Evolutionary conservation across 1,140 invertebrate genomes (phyloP).

Genomic region (Zeugodacus cucurbitae): DNA sequence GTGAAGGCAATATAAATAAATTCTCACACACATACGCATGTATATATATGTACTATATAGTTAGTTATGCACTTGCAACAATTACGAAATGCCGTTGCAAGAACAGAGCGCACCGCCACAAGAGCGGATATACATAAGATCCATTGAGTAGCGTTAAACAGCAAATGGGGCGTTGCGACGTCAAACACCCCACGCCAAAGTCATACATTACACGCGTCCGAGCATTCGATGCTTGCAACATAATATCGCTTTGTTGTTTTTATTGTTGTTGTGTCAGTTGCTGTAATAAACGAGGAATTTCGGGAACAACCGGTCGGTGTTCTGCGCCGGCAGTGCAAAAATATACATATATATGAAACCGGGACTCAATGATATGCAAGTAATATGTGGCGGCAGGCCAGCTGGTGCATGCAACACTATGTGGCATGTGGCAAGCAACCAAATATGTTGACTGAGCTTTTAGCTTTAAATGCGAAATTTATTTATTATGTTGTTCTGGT

Average conservation of each 20-base stretch:
- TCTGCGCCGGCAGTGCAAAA: not conserved
- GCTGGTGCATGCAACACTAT: not conserved
- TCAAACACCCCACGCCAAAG: slow-evolving; percentile 30
- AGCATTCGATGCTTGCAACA: not conserved
- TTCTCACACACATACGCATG: not conserved
- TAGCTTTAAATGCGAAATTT: not conserved
- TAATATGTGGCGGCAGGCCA: not conserved
- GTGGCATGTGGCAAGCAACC: not conserved
- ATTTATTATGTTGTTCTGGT: slow-evolving; percentile 10
- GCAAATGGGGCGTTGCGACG: slow-evolving; percentile 18
- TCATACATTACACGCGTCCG: slow-evolving; percentile 20
- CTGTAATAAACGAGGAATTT: not conserved
- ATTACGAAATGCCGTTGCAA: not conserved
- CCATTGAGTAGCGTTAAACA: slow-evolving; percentile 22
- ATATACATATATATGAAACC: not conserved
- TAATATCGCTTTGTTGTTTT: too few relatives aligned
- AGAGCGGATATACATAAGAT: not conserved
- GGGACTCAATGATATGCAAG: not conserved
- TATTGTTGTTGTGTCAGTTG: not conserved
- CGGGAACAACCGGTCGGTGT: not conserved
- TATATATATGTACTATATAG: not conserved
- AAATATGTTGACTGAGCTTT: not conserved
- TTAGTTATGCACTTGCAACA: not conserved
- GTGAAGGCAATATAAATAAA: not conserved
- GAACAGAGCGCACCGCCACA: not conserved